Percentiles rank a stretch among this genome's conserved stretches.
phyloP scores from a whole-genome alignment of 2,888 invertebrate species.

The Pristionchus exspectatus region DNA sequence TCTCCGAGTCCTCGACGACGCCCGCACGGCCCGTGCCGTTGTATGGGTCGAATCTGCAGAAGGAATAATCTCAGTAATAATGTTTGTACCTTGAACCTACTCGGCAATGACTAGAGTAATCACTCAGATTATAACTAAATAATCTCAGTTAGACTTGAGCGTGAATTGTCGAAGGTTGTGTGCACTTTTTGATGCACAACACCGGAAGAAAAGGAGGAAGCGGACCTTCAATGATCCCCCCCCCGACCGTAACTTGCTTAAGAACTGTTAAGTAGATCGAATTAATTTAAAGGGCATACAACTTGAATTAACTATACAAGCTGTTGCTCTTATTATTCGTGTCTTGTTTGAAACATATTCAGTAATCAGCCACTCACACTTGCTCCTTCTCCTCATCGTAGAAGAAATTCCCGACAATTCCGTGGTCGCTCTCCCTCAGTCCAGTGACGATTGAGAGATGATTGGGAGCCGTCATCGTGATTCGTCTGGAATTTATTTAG shows the following conservation, averaged over 20 bases:
- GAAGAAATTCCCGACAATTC: conserved; percentile 55
- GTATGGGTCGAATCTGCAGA: conserved; percentile 37
- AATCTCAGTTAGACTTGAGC: too few species aligned
- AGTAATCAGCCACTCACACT: not conserved
- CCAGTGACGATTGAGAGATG: conserved; percentile 52
- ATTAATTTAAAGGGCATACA: not conserved
- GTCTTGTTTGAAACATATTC: not conserved
- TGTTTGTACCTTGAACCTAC: too few species aligned
- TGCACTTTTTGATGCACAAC: too few species aligned
- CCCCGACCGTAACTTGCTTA: too few species aligned
- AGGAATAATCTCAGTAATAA: not conserved
- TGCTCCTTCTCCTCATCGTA: conserved; percentile 43
- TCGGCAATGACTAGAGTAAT: too few species aligned
- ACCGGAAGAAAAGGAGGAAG: too few species aligned
- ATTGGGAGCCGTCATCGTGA: conserved; percentile 59
- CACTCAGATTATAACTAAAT: too few species aligned
- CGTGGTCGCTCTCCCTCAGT: conserved; percentile 43
- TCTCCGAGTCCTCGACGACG: not conserved
- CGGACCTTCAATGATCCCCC: too few species aligned
- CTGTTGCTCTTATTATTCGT: not conserved
- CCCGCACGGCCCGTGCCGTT: conserved; percentile 42
- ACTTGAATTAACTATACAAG: not conserved
- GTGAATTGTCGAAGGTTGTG: not conserved
- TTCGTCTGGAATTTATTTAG: conserved; percentile 6
- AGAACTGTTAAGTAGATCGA: not conserved